Evolutionary conservation across 2,113 vertebrate genomes (phyloP), one percentile per base, ranked within the genome.

Genomic region (Anarhynchus alexandrinus): DNA sequence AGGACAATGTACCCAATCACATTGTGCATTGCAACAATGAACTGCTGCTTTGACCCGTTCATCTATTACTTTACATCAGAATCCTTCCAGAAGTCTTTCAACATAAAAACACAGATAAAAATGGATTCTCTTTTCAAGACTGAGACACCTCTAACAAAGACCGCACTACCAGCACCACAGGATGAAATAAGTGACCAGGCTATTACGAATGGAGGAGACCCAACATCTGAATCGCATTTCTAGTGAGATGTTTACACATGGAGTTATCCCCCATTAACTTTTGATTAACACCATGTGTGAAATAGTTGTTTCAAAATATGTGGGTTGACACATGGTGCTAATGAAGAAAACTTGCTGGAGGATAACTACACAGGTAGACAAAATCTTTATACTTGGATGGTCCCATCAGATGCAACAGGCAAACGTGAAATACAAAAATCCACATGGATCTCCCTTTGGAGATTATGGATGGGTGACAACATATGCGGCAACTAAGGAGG

Each of bases 21-120:
- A 0, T 96, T 99, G 95, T 99, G 99, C 94, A 97, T 99, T 61
- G 99, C 99, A 43, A 99, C 98, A 29, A 98, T 99, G 84, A 99
- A 99, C 97, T 99, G 99, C 98, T 99, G 99, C 97, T 99, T 99
- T 36, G 99, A 99, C 94, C 99, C 99, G 0, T 99, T 99, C 82
- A 99, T 99, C 90, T 99, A 99, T 94, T 99, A 99, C 94, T 99
- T 99, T 87, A 99, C 99, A 6, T 99, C 99, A 1, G 99, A 99
- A 97, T 99, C 99, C 85, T 99, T 99, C 97, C 99, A 99, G 98
- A 99, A 99, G 94, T 99, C 99, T 45, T 98, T 99, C 93, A 99
- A 99, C 90, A 98, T 99, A 34, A 99, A 99, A 66, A 98, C 99
- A 79, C 98, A 98, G 77, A 98, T 98, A 38, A 98, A 98, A 91